Evolutionary conservation across 2,888 invertebrate genomes (phyloP), one percentile per base, ranked within the genome.

Genomic region (Agonopterix heracliana): DNA sequence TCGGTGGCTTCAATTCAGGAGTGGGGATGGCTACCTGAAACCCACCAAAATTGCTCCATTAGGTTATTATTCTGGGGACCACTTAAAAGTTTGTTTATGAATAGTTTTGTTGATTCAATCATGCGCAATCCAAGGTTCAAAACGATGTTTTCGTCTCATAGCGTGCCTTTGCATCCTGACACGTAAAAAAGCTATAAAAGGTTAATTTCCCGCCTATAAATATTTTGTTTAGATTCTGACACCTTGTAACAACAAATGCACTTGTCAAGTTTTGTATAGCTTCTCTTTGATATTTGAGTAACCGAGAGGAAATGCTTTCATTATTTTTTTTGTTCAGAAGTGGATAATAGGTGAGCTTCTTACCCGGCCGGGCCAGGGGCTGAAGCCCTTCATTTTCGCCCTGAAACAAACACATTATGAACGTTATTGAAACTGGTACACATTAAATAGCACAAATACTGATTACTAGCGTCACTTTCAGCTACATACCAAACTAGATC

Each of bases 381-480:
- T 95, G 90, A 96, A 98, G 65, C 97, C 96, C 91, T 97, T 98
- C 97, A 98, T 97, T 92, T 97, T 98, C 52, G 98, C 97, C 98
- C 98, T 98, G 92, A 73, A 88, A 88, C 86, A 87, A 87, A 73
- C 52, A 67, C 58, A 63, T 53, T 36, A 48, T 47, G 57, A 46
- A 26, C 46, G 51, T 69, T 68, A 65, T 43, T 53, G 46, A 45
- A 54, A 55, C 47, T 44, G 17, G 1, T 55, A 53, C 48, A 14
- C 17, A 40, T 47, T 48, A 63, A 92, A 91, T 62, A 68, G 66
- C 74, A 76, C 70, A 70, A 70, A 63, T 59, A 56, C 49, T 58
- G 54, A 47, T 49, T 48, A 51, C 57, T 60, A 59, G 50, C 54
- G 54, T 54, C 43, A 47, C 26, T 63, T 70, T 71, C 56, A 54